phyloP scores from a whole-genome alignment of 2,888 invertebrate genomes.

The Cheilosia urbana region DNA sequence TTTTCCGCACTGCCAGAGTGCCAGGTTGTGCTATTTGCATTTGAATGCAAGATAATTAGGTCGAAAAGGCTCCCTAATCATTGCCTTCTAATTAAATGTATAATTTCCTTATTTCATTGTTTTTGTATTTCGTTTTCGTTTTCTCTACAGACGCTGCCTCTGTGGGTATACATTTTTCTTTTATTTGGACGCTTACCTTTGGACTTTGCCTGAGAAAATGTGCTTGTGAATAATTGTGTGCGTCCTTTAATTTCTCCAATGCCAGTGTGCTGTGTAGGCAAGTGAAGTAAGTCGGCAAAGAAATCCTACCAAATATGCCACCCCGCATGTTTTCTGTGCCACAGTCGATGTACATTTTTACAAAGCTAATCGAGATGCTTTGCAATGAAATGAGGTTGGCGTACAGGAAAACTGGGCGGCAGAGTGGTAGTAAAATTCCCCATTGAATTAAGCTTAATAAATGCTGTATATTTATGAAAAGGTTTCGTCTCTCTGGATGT shows the following conservation, averaged over 20 bases:
- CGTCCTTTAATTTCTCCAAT: slow-evolving; percentile 50
- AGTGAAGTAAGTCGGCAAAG: slow-evolving; percentile 33
- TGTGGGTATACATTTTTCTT: slow-evolving; percentile 48
- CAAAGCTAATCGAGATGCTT: slow-evolving; percentile 68
- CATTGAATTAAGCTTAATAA: slow-evolving; percentile 72
- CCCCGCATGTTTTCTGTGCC: neutral
- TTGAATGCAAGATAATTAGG: slow-evolving; percentile 70
- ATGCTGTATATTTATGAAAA: slow-evolving; percentile 73
- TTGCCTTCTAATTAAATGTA: slow-evolving; percentile 64
- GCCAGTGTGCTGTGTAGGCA: slow-evolving; percentile 7
- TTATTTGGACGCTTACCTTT: slow-evolving; percentile 12
- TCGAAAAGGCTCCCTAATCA: slow-evolving; percentile 56
- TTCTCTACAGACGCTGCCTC: slow-evolving; percentile 13
- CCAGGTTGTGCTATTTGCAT: slow-evolving; percentile 63
- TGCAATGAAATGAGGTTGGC: slow-evolving; percentile 41
- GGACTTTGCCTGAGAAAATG: slow-evolving; percentile 25
- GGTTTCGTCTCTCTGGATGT: slow-evolving; percentile 57
- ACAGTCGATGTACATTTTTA: slow-evolving; percentile 23
- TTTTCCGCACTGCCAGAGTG: slow-evolving; percentile 58
- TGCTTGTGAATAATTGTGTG: slow-evolving; percentile 47
- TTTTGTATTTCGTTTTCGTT: slow-evolving; percentile 10
- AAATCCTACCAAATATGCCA: slow-evolving; percentile 44
- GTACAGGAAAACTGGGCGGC: neutral
- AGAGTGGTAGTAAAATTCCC: slow-evolving; percentile 52
- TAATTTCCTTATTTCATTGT: slow-evolving; percentile 74